Evolutionary conservation across 2,113 vertebrate genomes (phyloP), one percentile per base, ranked within the genome.

Genomic region (Microtus ochrogaster): DNA sequence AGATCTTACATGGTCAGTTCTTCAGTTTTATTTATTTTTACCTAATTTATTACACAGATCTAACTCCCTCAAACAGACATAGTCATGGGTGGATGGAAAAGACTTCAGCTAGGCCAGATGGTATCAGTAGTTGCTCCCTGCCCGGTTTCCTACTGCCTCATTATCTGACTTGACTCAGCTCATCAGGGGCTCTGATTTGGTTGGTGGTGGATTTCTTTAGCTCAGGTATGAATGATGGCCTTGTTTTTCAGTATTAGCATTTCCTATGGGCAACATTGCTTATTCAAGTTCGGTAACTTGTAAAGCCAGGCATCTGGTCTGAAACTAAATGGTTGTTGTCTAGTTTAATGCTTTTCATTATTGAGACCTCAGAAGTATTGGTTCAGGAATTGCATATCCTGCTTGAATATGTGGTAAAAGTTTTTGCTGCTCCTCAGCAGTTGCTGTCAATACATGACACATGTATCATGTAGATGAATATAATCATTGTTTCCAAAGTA

Each of bases 151-250:
- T n/a, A 13, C 0, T 4, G 36, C 47, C 74, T 92, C 52, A 24
- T 96, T 39, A 24, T 39, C 85, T 92, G 86, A 78, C 44, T 73
- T 73, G 63, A 72, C 8, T 24, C 24, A 9, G 70, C 65, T 92
- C 79, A 39, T 2, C 11, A 30, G 12, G 77, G 28, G 2, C 39
- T 91, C 55, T 74, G 83, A 89, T 70, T 70, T 86, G 14, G 21
- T 52, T 85, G 77, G 12, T 74, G 92, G 12, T 77, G 10, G 39
- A 89, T 63, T 1, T 11, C 17, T 83, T 89, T 33, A 63, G 16
- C 92, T 97, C 30, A 36, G 21, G 36, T 77, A 63, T 65, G 63
- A 95, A 52, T 79, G 83, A 65, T 94, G 47, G 87, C 66, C 41
- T 89, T 70, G 33, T 26, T 89, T 58, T 11, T 92, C 63, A 36